Evolutionary conservation across 2,888 invertebrate species (phyloP), one percentile per base, ranked within the genome.

Genomic region (Acleris emargana): DNA sequence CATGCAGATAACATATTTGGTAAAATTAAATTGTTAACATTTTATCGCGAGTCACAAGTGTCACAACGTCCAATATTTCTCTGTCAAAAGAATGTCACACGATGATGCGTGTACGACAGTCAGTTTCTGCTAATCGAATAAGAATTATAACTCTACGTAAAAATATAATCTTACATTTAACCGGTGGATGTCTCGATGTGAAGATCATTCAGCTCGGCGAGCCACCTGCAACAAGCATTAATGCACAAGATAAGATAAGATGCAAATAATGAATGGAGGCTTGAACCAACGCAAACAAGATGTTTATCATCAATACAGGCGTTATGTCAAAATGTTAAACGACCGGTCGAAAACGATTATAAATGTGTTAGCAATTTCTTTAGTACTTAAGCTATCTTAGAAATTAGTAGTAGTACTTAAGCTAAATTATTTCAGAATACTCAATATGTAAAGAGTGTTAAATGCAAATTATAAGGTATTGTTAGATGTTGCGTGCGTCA

Each of bases 201-300:
- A 86, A 82, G 82, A 80, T 82, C 87, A 90, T 90, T 86, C 88
- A 90, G 87, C 82, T 88, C 81, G 82, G 73, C 76, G 83, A 78
- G 81, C 83, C 82, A 85, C 89, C 91, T 90, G 85, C 69, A 84
- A 87, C 81, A 86, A 81, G 81, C 72, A 82, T 76, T 79, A 77
- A 72, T 68, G 51, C 60, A 59, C 69, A 61, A 70, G 53, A 58
- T 67, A 72, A 69, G 71, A 72, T 64, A 67, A 60, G 58, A 69
- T 59, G 13, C 13, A 42, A 67, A 69, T 71, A 72, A 72, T 69
- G 58, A 58, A 54, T 47, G 53, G 50, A 25, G 13, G 38, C 13
- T 43, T 43, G 58, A 28, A 17, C 18, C 18, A n/a, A 38, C 42
- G 25, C 52, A 52, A 45, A 58, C 42, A 64, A 17, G 22, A 60